Evolutionary conservation across 2,797 vertebrate genomes (phyloP).

Genomic region (Chiloscyllium punctatum): DNA sequence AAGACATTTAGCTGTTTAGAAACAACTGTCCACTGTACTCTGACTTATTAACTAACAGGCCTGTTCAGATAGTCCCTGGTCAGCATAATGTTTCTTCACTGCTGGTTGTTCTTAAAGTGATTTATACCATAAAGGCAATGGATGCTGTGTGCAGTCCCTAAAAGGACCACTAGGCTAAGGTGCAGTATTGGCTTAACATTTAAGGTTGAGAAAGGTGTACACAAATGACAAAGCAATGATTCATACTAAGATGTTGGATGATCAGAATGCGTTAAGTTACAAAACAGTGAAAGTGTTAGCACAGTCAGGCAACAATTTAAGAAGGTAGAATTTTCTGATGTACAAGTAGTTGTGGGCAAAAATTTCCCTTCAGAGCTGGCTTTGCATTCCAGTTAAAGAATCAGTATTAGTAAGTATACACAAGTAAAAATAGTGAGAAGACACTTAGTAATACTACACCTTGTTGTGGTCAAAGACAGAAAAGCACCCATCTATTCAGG

Average conservation of each 20-base stretch:
- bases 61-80: not conserved
- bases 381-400: not conserved
- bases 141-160: not conserved
- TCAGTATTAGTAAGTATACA: not conserved
- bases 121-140: not conserved
- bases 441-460: not conserved
- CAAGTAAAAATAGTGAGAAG: not conserved
- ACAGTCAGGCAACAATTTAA: not conserved
- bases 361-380: not conserved
- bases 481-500: not conserved
- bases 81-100: not conserved
- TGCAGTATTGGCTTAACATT: not conserved
- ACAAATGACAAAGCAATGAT: not conserved
- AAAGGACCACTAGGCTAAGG: not conserved
- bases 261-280: not conserved
- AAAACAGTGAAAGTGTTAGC: not conserved
- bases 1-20: not conserved
- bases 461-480: not conserved
- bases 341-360: not conserved
- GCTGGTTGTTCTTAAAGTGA: not conserved
- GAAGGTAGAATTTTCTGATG: not conserved
- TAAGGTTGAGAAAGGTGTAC: not conserved
- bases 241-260: not conserved
- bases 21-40: not conserved
- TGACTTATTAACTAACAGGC: not conserved